A percentile compares a stretch with the other conserved stretches of the same genome.
These are phyloP conservation scores for Hydractinia echinata DNA, from an alignment of 30 jellyfish, hydroid and myxozoan genomes.

Conservation along the genomic window DNA sequence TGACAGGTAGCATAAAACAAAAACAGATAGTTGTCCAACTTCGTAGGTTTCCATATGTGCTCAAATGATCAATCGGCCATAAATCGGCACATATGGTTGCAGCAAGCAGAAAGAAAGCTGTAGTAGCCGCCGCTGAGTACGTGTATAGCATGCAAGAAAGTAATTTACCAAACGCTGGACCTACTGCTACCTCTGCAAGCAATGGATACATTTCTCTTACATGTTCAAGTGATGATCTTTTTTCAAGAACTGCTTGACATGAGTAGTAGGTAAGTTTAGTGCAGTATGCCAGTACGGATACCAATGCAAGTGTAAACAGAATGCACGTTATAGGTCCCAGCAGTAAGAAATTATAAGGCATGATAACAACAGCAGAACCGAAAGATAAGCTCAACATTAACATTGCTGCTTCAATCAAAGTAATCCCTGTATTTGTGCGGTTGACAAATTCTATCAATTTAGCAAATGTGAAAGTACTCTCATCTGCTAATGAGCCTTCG, in stretches of 20 bases:
- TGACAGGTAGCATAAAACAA: neutral
- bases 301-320: neutral
- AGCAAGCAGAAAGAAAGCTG: neutral
- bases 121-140: neutral
- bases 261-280: neutral
- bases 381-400: neutral
- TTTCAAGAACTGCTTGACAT: neutral
- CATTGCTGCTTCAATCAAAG: neutral
- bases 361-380: slow-evolving; percentile 12
- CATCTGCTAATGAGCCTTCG: too few relatives aligned
- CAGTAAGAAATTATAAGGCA: neutral
- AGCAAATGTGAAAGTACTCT: too few relatives aligned
- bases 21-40: neutral
- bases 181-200: slow-evolving; percentile 14
- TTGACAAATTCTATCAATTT: too few relatives aligned
- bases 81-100: neutral
- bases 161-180: neutral
- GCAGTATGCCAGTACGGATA: neutral
- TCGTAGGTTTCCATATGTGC: neutral
- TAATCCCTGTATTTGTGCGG: neutral
- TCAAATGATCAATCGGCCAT: neutral
- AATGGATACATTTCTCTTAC: neutral
- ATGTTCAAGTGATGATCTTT: neutral
- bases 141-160: neutral
- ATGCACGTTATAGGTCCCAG: slow-evolving; percentile 4